Evolutionary conservation across 2,113 vertebrate genomes (phyloP), one percentile per base, ranked within the genome.

Genomic region (Arvicanthis niloticus): DNA sequence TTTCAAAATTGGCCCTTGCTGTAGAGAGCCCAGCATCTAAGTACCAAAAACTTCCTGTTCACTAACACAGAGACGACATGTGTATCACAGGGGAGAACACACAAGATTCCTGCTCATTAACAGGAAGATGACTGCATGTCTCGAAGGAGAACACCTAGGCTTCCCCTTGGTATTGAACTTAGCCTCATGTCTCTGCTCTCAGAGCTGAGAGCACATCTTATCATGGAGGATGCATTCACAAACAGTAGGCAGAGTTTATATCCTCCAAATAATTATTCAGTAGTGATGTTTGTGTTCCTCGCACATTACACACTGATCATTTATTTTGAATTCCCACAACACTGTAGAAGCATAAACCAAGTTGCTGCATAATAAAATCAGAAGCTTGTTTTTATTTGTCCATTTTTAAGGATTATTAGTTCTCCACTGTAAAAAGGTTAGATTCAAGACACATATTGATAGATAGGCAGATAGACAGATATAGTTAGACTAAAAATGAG

Each of bases 331-430:
- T 94, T 92, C 76, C n/a, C 22, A 62, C 40, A 76, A 45, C 42
- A 45, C 9, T 26, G 40, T 75, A 37, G 9, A 75, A 26, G 21
- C 1, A 10, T 42, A 42, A 24, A 75, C 34, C n/a, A 75, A 5
- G 40, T 42, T 75, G 40, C 26, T 68, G 2, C 76, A 84, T 85
- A 91, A 84, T 91, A 84, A 96, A 97, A 88, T 75, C 93, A 91
- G 91, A 78, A 42, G 19, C 89, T 82, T 87, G 16, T 95, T 81
- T 88, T 96, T 42, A 88, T 92, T 75, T 93, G 68, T 93, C 72
- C 65, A 16, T 70, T 96, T 96, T 95, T 42, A 91, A 72, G 75
- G 73, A 81, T 1, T 89, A 51, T 91, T 78, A 93, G 8, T 56
- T 96, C 48, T 84, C 90, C 51, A 2, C 78, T 95, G 80, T 37